Evolutionary conservation across 2,888 invertebrate genomes (phyloP).

Genomic region (Chesias legatella): DNA sequence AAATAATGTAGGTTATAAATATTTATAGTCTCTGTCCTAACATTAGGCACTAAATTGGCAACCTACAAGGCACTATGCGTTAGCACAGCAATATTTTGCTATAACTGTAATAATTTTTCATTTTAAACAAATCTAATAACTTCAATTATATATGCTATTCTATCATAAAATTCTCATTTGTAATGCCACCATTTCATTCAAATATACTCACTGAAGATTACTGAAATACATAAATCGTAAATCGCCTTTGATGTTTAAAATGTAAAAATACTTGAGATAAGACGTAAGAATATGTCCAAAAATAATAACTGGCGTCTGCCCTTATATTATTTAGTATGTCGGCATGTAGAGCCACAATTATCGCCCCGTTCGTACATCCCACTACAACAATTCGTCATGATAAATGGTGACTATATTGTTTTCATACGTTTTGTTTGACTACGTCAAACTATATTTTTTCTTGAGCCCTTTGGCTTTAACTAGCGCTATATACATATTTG

Average conservation of each 20-base stretch:
- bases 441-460: constrained; percentile 38
- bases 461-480: constrained; percentile 39
- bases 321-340: too few relatives aligned
- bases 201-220: too few relatives aligned
- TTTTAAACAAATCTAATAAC: constrained; percentile 36
- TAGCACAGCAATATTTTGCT: constrained; percentile 75
- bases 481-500: constrained; percentile 66
- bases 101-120: constrained; percentile 50
- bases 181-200: constrained; percentile 22
- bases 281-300: too few relatives aligned
- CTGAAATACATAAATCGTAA: too few relatives aligned
- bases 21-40: constrained; percentile 50
- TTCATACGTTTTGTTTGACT: constrained; percentile 35
- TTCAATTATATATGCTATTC: constrained; percentile 20
- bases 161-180: constrained; percentile 26
- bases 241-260: too few relatives aligned
- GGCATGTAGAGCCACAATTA: too few relatives aligned
- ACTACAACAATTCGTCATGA: constrained; percentile 17
- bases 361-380: too few relatives aligned
- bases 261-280: too few relatives aligned
- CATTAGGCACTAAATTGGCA: constrained; percentile 81
- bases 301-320: too few relatives aligned
- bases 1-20: constrained; percentile 33
- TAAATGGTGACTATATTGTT: constrained; percentile 26
- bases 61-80: constrained; percentile 82